Evolutionary conservation across 2,797 vertebrate species (phyloP), one percentile per base, ranked within the genome.

Genomic region (Phrynocephalus guinanensis): DNA sequence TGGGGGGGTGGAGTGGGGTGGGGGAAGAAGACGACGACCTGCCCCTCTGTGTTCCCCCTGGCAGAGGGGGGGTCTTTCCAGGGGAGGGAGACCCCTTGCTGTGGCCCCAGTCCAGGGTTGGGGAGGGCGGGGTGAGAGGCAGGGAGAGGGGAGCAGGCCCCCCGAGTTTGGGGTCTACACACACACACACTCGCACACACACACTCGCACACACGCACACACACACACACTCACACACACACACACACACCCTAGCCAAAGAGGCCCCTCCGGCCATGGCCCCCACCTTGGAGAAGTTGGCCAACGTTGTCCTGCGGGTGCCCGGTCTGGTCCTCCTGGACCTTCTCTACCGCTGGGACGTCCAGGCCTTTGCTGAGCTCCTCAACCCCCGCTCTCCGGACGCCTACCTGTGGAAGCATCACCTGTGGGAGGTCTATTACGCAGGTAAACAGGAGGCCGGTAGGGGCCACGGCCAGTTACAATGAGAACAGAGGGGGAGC

Each of bases 261-360:
- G 33, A 33, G 33, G 33, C 33, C 33, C 33, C 33, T 11, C 9
- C 24, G 56, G 86, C 91, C 88, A 98, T 98, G 98, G 93, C 97
- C 91, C 92, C 96, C 92, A 95, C 96, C 13, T 88, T 98, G 92
- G 97, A 98, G 71, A 95, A 97, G 84, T 63, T 98, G 91, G 97
- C 97, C 83, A 98, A 98, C 89, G 97, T 98, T 28, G 96, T 95
- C 56, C 96, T 98, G 63, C 95, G 98, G 92, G 97, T 98, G 79
- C 98, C 97, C 68, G 97, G 96, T 93, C 95, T 98, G 4, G 93
- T 98, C 89, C 87, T 97, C 71, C 94, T 98, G 95, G 98, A 98
- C 92, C 86, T 97, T 94, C 96, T 98, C 8, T 98, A 98, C 86
- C 98, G 97, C 93, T 98, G 97, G 96, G 98, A 98, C 89, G 92